A percentile compares a stretch with the other conserved stretches of the same genome.
Conservation (phyloP, 2,888 invertebrate species). For the Temnothorax unifasciatus region DNA sequence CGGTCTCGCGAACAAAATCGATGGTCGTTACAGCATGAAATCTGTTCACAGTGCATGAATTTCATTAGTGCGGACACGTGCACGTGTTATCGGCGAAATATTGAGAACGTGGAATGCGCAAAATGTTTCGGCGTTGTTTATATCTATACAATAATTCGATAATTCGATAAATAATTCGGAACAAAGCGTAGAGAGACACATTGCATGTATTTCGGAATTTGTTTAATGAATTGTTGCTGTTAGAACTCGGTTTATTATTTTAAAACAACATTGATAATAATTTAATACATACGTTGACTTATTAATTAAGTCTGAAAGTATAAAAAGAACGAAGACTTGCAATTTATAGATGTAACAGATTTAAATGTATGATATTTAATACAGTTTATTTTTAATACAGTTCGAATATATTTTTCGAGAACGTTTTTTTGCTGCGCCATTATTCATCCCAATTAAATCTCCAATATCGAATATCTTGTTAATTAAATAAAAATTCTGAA, state of each 20-base stretch:
- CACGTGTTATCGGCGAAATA: constrained; percentile 20
- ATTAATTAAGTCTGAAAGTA: not conserved
- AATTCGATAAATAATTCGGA: too few relatives aligned
- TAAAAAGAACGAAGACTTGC: not conserved
- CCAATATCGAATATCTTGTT: not conserved
- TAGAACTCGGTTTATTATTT: not conserved
- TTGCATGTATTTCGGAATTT: not conserved
- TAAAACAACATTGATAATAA: not conserved
- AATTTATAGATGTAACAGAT: not conserved
- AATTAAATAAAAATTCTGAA: not conserved
- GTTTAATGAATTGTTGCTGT: not conserved
- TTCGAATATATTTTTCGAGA: not conserved
- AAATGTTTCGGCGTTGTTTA: constrained; percentile 28
- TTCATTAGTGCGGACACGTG: constrained; percentile 57
- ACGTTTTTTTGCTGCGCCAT: not conserved
- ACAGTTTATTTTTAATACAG: not conserved
- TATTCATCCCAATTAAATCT: constrained; percentile 2
- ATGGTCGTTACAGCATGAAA: constrained; percentile 67
- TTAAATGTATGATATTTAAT: not conserved
- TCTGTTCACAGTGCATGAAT: constrained; percentile 65
- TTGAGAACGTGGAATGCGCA: constrained; percentile 10
- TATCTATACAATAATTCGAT: not conserved
- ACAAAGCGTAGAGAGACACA: not conserved
- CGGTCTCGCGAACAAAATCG: constrained; percentile 64
- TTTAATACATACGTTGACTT: not conserved